Evolutionary conservation across 2,113 vertebrate genomes (phyloP).

Genomic region (Tragelaphus strepsiceros): DNA sequence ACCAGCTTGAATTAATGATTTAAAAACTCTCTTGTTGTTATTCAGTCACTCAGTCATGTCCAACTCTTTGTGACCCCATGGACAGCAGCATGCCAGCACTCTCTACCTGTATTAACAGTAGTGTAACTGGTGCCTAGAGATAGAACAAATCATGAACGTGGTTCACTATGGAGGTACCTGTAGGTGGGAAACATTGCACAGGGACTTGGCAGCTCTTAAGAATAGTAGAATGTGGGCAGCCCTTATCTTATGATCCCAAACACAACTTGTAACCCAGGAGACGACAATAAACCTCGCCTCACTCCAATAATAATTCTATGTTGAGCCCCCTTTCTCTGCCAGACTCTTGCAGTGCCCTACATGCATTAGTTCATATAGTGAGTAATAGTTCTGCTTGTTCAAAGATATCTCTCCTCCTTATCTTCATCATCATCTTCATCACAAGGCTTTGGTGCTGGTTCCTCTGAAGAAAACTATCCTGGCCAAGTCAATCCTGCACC

Average conservation of each 20-base stretch:
- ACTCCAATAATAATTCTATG: conserved; percentile 1
- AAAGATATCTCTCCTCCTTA: neutral
- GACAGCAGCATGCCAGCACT: neutral
- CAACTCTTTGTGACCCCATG: neutral
- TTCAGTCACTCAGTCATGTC: neutral
- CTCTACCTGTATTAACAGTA: neutral
- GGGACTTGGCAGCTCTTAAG: neutral
- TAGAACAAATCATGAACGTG: neutral
- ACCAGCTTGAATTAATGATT: conserved; percentile 1
- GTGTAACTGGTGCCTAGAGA: neutral
- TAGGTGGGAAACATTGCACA: neutral
- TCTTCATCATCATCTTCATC: neutral
- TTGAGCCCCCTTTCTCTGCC: neutral
- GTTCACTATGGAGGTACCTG: neutral
- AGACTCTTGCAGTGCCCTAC: neutral
- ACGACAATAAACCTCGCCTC: neutral
- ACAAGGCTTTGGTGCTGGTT: neutral
- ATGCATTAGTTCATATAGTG: neutral
- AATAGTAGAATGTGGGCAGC: neutral
- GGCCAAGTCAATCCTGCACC: neutral
- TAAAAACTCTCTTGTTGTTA: neutral
- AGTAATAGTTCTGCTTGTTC: neutral
- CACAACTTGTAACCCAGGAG: neutral
- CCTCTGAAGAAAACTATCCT: neutral
- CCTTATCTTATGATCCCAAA: neutral